Evolutionary conservation across 2,797 vertebrate genomes (phyloP).

Genomic region (Siniperca scherzeri): DNA sequence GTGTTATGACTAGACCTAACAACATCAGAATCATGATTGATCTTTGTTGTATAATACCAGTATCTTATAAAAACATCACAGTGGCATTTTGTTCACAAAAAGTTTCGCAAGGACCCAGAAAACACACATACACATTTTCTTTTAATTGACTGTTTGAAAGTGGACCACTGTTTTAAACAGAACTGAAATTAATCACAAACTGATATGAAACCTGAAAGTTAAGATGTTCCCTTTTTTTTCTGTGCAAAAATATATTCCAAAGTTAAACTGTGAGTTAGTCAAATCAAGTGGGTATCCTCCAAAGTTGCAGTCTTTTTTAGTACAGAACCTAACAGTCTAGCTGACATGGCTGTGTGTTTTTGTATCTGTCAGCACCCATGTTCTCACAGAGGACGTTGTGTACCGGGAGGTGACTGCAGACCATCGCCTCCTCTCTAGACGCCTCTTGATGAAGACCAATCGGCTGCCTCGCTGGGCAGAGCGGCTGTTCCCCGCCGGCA

Average conservation of each 20-base stretch:
- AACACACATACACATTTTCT: background rate
- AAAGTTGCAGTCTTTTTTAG: background rate
- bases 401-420: conserved; percentile 86
- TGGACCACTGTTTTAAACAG: background rate
- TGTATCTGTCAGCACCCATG: conserved; percentile 81
- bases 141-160: background rate
- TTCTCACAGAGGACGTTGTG: conserved; percentile 88
- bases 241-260: background rate
- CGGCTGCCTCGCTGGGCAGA: conserved; percentile 96
- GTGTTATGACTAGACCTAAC: background rate
- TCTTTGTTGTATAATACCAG: background rate
- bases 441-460: conserved; percentile 93
- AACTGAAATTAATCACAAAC: background rate
- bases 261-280: background rate
- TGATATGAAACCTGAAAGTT: conserved; percentile 18
- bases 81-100: background rate
- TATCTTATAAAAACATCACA: background rate
- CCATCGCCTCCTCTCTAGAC: conserved; percentile 83
- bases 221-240: background rate
- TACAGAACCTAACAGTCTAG: background rate
- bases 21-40: background rate
- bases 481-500: conserved; percentile 90
- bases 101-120: background rate
- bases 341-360: conserved; percentile 26
- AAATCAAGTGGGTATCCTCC: background rate